phyloP scores from a whole-genome alignment of 2,797 vertebrate species.

The Dromococcyx pavoninus region DNA sequence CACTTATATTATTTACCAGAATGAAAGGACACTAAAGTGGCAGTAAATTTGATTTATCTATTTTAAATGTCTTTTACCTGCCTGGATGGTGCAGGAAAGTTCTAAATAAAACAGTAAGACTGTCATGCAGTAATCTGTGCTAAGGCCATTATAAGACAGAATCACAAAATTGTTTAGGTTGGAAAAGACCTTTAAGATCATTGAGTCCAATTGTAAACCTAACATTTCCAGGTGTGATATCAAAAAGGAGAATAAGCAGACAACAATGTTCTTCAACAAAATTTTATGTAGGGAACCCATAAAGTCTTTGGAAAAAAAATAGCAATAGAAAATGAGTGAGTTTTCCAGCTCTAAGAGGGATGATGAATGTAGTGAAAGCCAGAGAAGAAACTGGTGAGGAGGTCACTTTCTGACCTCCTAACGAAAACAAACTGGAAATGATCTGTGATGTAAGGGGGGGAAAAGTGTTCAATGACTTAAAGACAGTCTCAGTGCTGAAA shows the following conservation, averaged over 20 bases:
- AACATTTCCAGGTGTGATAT: neutral
- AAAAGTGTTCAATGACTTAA: neutral
- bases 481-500: neutral
- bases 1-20: neutral
- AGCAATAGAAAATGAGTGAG: neutral
- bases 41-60: neutral
- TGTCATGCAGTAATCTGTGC: fast-evolving
- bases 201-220: too few species aligned
- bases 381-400: neutral
- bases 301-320: neutral
- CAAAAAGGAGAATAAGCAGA: neutral
- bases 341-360: neutral
- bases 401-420: neutral
- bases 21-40: neutral
- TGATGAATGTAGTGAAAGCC: neutral
- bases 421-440: slow-evolving; percentile 8
- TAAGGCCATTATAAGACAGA: neutral
- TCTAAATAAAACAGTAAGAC: neutral
- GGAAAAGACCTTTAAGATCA: too few species aligned
- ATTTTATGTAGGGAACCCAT: neutral
- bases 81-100: neutral
- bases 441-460: neutral
- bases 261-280: neutral
- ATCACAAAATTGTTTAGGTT: too few species aligned
- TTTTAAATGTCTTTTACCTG: neutral